Evolutionary conservation across 2,797 vertebrate species (phyloP).

Genomic region (Parauchenoglanis ngamensis): DNA sequence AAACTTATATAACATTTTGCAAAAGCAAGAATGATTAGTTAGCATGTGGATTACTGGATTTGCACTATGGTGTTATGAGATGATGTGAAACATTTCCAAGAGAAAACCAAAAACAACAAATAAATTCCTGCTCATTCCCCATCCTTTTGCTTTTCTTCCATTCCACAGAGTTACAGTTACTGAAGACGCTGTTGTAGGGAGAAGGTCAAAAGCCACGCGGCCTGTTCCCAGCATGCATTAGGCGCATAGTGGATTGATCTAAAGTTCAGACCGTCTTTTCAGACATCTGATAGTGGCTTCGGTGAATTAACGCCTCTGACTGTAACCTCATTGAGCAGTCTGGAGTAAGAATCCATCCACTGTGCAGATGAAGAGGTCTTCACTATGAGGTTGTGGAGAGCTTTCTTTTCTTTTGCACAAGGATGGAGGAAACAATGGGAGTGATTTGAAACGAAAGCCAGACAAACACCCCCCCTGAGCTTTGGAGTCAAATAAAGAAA

Average conservation of each 20-base stretch:
- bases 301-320: conserved; percentile 41
- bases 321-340: not conserved
- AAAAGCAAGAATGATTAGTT: conserved; percentile 27
- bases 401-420: not conserved
- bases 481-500: not conserved
- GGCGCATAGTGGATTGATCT: conserved; percentile 28
- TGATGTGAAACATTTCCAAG: not conserved
- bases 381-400: conserved; percentile 29
- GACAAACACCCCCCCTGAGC: not conserved
- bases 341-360: not conserved
- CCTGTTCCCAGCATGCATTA: conserved; percentile 41
- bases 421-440: not conserved
- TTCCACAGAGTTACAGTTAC: conserved; percentile 16
- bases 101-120: not conserved
- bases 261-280: conserved; percentile 44
- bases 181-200: conserved; percentile 1
- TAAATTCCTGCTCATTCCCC: conserved; percentile 2
- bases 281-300: conserved; percentile 46
- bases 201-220: not conserved
- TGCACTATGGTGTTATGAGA: not conserved
- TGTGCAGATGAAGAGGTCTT: conserved; percentile 46
- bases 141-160: not conserved
- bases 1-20: conserved; percentile 25
- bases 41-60: conserved; percentile 7
- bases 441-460: conserved; percentile 1